Evolutionary conservation across 2,113 vertebrate genomes (phyloP).

Genomic region (Neomonachus schauinslandi): DNA sequence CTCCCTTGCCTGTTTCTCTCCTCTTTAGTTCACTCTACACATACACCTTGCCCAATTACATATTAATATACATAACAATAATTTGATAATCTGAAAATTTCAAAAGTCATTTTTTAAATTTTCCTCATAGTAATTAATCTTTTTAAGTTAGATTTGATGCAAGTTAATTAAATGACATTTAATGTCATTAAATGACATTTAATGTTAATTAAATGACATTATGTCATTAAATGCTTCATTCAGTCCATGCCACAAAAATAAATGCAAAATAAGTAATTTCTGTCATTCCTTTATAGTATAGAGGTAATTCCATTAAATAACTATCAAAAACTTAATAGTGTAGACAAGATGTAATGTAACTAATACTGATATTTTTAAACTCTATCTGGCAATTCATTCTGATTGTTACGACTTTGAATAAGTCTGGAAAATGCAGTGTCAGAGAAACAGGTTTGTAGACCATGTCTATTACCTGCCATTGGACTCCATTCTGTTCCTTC

Average conservation of each 20-base stretch:
- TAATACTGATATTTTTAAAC: not conserved
- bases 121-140: not conserved
- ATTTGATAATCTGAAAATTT: not conserved
- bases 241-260: not conserved
- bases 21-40: not conserved
- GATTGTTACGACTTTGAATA: not conserved
- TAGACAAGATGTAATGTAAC: not conserved
- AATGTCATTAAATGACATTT: no score
- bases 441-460: not conserved
- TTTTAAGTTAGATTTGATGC: not conserved
- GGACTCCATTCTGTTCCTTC: not conserved
- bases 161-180: no score
- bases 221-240: not conserved
- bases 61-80: not conserved
- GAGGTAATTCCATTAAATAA: not conserved
- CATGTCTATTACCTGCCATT: not conserved
- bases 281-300: not conserved
- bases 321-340: not conserved
- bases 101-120: not conserved
- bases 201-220: no score
- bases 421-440: not conserved
- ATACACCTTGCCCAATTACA: not conserved
- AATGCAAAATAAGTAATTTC: not conserved
- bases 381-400: fast-evolving
- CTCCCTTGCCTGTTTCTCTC: not conserved